Percentiles rank a stretch among this genome's conserved stretches.
These are phyloP conservation scores for Oreamnos americanus DNA, from an alignment of 2,113 vertebrate species.

Conservation along the genomic window DNA sequence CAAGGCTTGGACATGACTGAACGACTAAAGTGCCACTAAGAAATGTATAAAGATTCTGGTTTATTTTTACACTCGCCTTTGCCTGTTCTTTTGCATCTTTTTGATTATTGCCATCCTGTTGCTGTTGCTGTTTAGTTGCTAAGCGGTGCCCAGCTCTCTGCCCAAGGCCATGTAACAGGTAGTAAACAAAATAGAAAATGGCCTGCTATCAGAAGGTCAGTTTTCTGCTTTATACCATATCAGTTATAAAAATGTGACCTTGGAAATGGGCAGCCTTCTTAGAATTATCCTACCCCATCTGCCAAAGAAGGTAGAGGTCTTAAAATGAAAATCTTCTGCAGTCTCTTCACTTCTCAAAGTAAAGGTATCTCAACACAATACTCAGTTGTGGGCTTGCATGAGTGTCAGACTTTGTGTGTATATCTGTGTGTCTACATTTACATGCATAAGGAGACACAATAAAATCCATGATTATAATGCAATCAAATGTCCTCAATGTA, in stretches of 20 bases:
- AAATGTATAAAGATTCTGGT: not conserved
- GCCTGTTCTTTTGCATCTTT: not conserved
- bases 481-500: not conserved
- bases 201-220: not conserved
- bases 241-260: not conserved
- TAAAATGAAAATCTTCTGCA: not conserved
- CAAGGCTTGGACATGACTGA: not conserved
- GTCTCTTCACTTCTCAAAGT: not conserved
- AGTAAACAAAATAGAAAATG: not conserved
- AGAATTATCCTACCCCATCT: not conserved
- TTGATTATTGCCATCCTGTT: not conserved
- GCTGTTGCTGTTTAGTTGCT: not conserved
- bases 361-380: not conserved
- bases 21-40: not conserved
- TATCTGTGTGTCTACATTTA: not conserved
- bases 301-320: not conserved
- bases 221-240: not conserved
- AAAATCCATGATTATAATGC: not conserved
- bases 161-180: not conserved
- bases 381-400: not conserved
- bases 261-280: not conserved
- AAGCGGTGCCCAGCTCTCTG: not conserved
- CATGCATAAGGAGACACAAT: not conserved
- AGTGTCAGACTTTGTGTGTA: not conserved
- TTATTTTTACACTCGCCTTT: not conserved